Conservation (phyloP, 1,140 invertebrate genomes). For the Ooceraea biroi region DNA sequence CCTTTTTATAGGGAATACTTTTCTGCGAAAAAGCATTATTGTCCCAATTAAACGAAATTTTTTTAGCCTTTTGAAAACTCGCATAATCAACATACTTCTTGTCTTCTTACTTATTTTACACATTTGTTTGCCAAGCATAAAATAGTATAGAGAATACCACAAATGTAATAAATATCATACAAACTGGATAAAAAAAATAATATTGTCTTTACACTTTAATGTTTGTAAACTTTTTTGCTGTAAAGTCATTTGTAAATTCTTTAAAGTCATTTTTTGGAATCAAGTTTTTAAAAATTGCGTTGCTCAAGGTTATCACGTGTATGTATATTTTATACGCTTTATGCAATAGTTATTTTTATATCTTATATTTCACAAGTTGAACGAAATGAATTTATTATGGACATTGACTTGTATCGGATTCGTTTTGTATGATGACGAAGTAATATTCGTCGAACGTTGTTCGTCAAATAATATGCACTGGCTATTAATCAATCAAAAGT, state of each 20-base stretch:
- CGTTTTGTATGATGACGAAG: too few relatives aligned
- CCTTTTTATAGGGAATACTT: conserved; percentile 3
- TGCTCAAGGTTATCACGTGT: not conserved
- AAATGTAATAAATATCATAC: not conserved
- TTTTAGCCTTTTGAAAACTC: not conserved
- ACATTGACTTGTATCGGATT: conserved; percentile 8
- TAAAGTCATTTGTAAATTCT: too few relatives aligned
- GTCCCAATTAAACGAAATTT: not conserved
- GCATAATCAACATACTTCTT: conserved; percentile 18
- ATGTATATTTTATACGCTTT: conserved; percentile 4
- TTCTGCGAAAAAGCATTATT: conserved; percentile 12
- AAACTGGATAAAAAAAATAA: not conserved
- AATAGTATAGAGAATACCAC: not conserved
- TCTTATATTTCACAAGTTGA: not conserved
- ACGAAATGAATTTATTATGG: conserved; percentile 21
- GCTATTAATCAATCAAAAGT: not conserved
- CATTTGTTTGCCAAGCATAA: too few relatives aligned
- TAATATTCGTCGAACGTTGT: not conserved
- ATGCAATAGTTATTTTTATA: conserved; percentile 18
- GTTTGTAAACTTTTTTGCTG: conserved; percentile 4
- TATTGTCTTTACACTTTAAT: not conserved
- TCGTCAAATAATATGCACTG: conserved; percentile 1
- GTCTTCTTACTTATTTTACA: conserved; percentile 6
- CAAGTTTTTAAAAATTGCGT: conserved; percentile 6
- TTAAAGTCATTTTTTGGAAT: too few relatives aligned